A percentile compares a stretch with the other conserved stretches of the same genome.
These are phyloP conservation scores for Rousettus leschenaultii DNA, from an alignment of 2,113 vertebrate species.

Conservation along the genomic window DNA sequence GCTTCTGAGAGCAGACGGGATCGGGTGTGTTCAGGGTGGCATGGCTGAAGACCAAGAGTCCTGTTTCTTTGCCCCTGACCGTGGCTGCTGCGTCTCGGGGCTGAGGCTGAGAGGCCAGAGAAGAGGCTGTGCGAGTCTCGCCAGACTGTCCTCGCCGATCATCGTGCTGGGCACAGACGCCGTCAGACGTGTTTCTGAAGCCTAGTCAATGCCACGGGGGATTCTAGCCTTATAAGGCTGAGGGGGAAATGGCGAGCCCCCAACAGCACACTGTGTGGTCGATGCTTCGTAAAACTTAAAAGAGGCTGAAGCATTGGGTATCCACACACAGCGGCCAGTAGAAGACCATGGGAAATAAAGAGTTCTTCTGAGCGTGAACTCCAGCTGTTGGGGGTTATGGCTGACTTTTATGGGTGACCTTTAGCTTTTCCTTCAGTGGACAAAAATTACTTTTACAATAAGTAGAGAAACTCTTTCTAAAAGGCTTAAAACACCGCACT, in stretches of 20 bases:
- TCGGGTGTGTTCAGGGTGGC: no score
- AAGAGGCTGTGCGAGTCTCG: background rate
- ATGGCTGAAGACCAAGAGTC: background rate
- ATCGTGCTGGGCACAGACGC: rapidly evolving
- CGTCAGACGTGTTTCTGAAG: background rate
- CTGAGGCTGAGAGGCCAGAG: background rate
- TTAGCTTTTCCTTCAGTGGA: background rate
- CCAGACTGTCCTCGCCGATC: background rate
- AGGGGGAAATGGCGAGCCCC: background rate
- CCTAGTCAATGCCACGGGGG: no score
- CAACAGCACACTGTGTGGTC: background rate
- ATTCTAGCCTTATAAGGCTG: no score
- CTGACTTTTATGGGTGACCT: background rate
- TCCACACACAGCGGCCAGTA: background rate
- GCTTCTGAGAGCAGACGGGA: no score
- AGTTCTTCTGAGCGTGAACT: background rate
- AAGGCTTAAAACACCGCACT: no score
- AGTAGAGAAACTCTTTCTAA: background rate
- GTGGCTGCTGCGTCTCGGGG: background rate
- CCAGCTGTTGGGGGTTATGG: background rate
- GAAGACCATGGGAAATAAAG: background rate
- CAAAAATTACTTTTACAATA: background rate
- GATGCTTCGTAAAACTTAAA: background rate
- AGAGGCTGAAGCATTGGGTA: background rate
- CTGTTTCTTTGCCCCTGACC: background rate